Percentiles rank a stretch among this genome's conserved stretches.
These are phyloP conservation scores for Mohoua ochrocephala DNA, from an alignment of 2,113 vertebrate species.

Conservation along the genomic window DNA sequence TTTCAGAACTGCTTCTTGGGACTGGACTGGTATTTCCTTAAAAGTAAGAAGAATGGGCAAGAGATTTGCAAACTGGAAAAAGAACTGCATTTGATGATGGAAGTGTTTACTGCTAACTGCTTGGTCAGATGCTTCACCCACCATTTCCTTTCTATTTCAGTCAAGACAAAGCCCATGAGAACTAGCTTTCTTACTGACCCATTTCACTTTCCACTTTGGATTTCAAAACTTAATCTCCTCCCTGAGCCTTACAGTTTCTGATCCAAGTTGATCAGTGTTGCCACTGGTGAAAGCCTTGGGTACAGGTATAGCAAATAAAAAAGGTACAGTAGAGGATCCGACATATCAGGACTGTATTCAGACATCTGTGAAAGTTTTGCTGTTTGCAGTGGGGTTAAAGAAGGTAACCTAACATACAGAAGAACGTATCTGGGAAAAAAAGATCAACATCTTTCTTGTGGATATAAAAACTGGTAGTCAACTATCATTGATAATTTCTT, in stretches of 20 bases:
- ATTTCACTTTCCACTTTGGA: not conserved
- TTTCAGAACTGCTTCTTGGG: conserved; percentile 3
- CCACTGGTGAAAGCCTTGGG: not conserved
- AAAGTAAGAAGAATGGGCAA: conserved; percentile 30
- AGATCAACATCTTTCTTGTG: not conserved
- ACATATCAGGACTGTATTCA: not conserved
- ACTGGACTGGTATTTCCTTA: conserved; percentile 23
- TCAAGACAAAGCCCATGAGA: not conserved
- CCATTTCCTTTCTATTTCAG: conserved; percentile 23
- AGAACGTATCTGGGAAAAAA: not conserved
- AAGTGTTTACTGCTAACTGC: conserved; percentile 3
- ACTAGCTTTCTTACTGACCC: not conserved
- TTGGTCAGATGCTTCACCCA: conserved; percentile 37
- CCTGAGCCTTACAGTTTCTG: not conserved
- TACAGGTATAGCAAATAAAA: not conserved
- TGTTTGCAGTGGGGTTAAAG: not conserved
- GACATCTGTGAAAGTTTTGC: not conserved
- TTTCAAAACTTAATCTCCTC: not conserved
- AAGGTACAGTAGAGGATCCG: not conserved
- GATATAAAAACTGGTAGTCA: not conserved
- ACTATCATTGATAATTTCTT: not conserved
- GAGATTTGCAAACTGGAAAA: not conserved
- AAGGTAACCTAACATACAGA: not conserved
- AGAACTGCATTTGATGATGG: not conserved
- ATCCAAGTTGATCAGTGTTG: not conserved